Conservation (phyloP, 2,888 invertebrate species). For the Pelosia muscerda region DNA sequence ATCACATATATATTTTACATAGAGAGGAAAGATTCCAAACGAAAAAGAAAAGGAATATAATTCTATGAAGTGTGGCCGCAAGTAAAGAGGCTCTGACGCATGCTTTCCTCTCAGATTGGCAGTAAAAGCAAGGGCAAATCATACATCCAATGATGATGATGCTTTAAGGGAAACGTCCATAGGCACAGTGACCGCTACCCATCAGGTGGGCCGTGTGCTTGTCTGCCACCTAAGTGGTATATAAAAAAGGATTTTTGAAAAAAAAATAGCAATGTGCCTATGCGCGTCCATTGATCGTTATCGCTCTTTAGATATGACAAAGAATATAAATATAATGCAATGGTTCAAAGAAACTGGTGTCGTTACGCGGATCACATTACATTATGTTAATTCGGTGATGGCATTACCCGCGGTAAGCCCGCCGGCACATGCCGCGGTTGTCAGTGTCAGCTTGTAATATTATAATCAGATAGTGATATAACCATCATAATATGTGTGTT, state of each 20-base stretch:
- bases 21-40: too few relatives aligned
- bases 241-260: neutral
- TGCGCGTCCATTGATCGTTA: constrained; percentile 30
- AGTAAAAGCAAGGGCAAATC: neutral
- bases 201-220: too few relatives aligned
- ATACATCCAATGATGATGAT: neutral
- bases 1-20: too few relatives aligned
- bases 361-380: constrained; percentile 49
- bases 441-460: constrained; percentile 24
- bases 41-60: too few relatives aligned
- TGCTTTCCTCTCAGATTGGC: neutral
- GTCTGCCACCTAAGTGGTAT: too few relatives aligned
- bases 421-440: constrained; percentile 10
- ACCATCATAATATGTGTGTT: constrained; percentile 61
- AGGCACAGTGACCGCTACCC: too few relatives aligned
- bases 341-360: constrained; percentile 25
- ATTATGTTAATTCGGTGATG: constrained; percentile 34
- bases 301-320: constrained; percentile 13
- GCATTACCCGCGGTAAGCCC: constrained; percentile 4
- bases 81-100: neutral
- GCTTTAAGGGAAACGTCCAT: neutral
- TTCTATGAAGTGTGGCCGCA: too few relatives aligned
- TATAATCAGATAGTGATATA: constrained; percentile 58
- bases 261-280: neutral
- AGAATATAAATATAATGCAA: constrained; percentile 15